phyloP scores from a whole-genome alignment of 2,797 vertebrate species.

The Onychomys torridus region DNA sequence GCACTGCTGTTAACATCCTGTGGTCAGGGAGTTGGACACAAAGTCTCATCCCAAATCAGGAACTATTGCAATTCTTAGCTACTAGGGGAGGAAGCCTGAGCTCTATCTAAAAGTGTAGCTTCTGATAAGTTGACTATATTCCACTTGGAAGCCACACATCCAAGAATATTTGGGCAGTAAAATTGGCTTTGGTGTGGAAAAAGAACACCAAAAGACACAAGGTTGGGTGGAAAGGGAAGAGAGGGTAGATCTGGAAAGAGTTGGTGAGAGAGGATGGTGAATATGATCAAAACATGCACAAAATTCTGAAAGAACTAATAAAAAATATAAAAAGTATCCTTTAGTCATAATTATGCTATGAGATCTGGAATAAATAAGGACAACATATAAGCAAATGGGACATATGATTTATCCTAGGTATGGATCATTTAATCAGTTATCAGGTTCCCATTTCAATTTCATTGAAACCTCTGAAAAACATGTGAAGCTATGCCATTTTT shows the following conservation, averaged over 20 bases:
- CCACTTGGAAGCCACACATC: neutral
- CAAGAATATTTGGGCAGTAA: neutral
- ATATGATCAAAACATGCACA: neutral
- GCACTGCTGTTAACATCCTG: neutral
- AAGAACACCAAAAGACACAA: neutral
- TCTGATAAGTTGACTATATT: neutral
- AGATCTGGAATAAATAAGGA: neutral
- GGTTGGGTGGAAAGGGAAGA: neutral
- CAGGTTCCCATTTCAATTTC: conserved; percentile 33
- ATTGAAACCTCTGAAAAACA: conserved; percentile 23
- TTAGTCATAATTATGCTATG: conserved; percentile 37
- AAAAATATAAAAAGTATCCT: neutral
- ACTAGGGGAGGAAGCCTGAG: neutral
- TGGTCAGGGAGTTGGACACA: neutral
- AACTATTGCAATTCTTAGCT: neutral
- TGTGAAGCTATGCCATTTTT: neutral
- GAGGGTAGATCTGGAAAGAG: neutral
- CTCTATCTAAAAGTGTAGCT: neutral
- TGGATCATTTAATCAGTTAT: neutral
- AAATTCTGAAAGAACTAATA: neutral
- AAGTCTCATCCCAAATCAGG: neutral
- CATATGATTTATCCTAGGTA: conserved; percentile 28
- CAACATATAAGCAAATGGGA: neutral
- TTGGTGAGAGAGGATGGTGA: neutral
- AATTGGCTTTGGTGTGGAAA: neutral